A percentile compares a stretch with the other conserved stretches of the same genome.
Evolutionary conservation across 2,797 vertebrate genomes (phyloP).

Genomic region (Apodemus agrarius): DNA sequence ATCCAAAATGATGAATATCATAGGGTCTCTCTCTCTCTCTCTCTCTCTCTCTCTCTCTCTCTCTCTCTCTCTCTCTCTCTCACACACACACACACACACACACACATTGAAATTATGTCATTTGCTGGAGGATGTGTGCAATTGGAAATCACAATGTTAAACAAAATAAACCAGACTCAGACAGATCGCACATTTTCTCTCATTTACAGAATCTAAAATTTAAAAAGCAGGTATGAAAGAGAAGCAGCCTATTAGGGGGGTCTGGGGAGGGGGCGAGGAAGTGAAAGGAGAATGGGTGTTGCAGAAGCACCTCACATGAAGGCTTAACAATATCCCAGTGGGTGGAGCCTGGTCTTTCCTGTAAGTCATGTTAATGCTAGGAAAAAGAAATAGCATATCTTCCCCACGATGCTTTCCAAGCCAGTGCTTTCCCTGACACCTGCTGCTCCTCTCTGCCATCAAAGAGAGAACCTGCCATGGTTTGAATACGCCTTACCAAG

Average conservation of each 20-base stretch:
- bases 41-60: too few relatives aligned
- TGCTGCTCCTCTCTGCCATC: not conserved
- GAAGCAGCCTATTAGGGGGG: not conserved
- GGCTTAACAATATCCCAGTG: not conserved
- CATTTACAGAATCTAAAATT: not conserved
- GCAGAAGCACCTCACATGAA: not conserved
- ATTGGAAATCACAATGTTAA: not conserved
- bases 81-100: not conserved
- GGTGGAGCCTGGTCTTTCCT: not conserved
- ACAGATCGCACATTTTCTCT: not conserved
- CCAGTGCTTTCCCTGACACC: not conserved
- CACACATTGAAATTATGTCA: not conserved
- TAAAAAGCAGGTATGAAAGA: not conserved
- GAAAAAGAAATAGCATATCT: not conserved
- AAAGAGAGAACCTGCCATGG: not conserved
- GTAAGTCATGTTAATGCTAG: not conserved
- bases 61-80: too few relatives aligned
- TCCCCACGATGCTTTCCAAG: not conserved
- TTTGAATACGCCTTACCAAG: not conserved
- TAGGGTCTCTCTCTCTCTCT: not conserved
- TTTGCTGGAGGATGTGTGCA: not conserved
- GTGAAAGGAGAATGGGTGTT: fast-evolving
- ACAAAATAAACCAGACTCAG: not conserved
- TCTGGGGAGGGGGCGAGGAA: too few relatives aligned
- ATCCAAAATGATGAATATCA: not conserved